A percentile compares a stretch with the other conserved stretches of the same genome.
Conservation (phyloP, 2,888 invertebrate species). For the Campaea margaritaria region DNA sequence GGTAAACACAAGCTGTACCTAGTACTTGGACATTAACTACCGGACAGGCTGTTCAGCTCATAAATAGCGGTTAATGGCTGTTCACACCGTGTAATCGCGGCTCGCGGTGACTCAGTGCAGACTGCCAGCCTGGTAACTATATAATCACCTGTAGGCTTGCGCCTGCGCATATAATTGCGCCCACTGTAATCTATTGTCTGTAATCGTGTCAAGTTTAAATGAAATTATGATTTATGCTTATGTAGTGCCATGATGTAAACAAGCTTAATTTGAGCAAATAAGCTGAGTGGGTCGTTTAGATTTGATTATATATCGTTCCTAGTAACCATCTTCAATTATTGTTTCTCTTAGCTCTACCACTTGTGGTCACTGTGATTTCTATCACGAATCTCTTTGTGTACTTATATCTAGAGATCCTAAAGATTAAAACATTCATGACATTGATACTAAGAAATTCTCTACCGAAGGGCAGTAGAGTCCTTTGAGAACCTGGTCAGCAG, state of each 20-base stretch:
- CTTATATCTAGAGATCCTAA: too few species aligned
- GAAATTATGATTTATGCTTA: slow-evolving; percentile 21
- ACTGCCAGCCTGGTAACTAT: slow-evolving; percentile 12
- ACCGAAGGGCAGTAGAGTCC: too few species aligned
- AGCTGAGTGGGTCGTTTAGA: too few species aligned
- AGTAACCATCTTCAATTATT: too few species aligned
- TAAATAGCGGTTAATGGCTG: slow-evolving; percentile 28
- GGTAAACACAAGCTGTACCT: neutral
- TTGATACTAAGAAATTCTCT: too few species aligned
- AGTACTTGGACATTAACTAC: neutral
- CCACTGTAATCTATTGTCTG: slow-evolving; percentile 43
- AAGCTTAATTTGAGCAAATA: too few species aligned
- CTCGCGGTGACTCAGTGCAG: slow-evolving; percentile 18
- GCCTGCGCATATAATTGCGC: slow-evolving; percentile 39
- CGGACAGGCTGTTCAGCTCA: slow-evolving; percentile 7
- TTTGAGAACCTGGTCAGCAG: too few species aligned
- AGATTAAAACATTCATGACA: too few species aligned
- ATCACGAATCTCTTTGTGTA: too few species aligned
- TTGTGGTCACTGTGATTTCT: too few species aligned
- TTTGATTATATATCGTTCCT: too few species aligned
- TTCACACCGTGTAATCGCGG: slow-evolving; percentile 45
- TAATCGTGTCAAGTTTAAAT: slow-evolving; percentile 50
- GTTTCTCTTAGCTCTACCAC: too few species aligned
- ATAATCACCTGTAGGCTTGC: slow-evolving; percentile 36
- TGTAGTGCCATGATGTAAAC: slow-evolving; percentile 3